phyloP scores from a whole-genome alignment of 2,888 invertebrate genomes.

The Onchidella celtica region DNA sequence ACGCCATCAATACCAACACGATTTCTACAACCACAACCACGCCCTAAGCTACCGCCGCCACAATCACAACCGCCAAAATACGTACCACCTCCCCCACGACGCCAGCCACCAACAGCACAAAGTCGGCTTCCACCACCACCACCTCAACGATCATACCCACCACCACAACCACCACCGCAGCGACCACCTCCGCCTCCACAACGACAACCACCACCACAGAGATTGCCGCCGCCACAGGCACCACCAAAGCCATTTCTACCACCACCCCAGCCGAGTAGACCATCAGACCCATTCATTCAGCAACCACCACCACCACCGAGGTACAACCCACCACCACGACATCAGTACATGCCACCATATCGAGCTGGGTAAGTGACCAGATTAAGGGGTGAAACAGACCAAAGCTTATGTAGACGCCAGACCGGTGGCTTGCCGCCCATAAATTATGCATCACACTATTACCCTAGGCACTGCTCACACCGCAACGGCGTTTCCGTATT shows the following conservation, averaged over 20 bases:
- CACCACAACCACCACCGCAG: not conserved
- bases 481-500: too few species aligned
- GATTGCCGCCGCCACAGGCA: not conserved
- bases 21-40: not conserved
- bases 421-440: too few species aligned
- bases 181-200: not conserved
- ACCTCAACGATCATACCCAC: not conserved
- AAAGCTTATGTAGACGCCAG: too few species aligned
- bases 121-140: not conserved
- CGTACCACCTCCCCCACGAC: not conserved
- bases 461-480: too few species aligned
- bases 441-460: too few species aligned
- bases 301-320: constrained; percentile 18
- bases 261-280: not conserved
- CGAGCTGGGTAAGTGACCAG: not conserved
- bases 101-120: not conserved
- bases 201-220: not conserved
- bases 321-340: constrained; percentile 8
- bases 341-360: not conserved
- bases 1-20: not conserved
- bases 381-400: too few species aligned
- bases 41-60: not conserved
- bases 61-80: not conserved
- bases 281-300: not conserved
- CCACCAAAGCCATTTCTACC: constrained; percentile 2